Evolutionary conservation across 2,113 vertebrate species (phyloP).

Genomic region (Trogon melanurus): DNA sequence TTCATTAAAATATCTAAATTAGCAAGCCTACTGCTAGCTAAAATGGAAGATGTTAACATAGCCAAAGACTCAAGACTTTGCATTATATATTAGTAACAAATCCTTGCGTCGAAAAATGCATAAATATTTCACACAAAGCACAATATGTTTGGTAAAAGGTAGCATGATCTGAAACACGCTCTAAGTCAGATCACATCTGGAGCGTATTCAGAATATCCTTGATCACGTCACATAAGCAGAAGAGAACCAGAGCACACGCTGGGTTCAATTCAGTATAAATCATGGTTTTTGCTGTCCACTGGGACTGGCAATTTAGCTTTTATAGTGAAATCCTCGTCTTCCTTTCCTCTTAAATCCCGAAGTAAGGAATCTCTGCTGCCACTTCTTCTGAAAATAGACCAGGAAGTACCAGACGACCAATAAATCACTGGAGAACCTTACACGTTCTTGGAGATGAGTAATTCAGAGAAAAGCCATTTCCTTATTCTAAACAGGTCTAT

Average conservation of each 20-base stretch:
- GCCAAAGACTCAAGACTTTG: neutral
- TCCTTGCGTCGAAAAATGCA: neutral
- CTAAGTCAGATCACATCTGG: neutral
- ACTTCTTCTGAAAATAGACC: neutral
- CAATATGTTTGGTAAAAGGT: neutral
- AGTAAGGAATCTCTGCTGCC: neutral
- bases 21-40: conserved; percentile 12
- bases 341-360: neutral
- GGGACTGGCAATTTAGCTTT: neutral
- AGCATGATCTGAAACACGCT: neutral
- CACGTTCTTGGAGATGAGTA: neutral
- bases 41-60: conserved; percentile 31
- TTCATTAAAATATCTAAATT: conserved; percentile 49
- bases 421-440: neutral
- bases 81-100: conserved; percentile 1
- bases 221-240: neutral
- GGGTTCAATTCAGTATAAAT: neutral
- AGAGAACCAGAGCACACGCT: neutral
- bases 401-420: neutral
- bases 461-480: neutral
- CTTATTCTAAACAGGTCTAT: neutral
- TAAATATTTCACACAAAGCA: conserved; percentile 4
- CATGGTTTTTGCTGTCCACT: fast-evolving
- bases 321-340: neutral
- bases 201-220: neutral